phyloP scores from a whole-genome alignment of 2,888 invertebrate species.

The Tinea trinotella region DNA sequence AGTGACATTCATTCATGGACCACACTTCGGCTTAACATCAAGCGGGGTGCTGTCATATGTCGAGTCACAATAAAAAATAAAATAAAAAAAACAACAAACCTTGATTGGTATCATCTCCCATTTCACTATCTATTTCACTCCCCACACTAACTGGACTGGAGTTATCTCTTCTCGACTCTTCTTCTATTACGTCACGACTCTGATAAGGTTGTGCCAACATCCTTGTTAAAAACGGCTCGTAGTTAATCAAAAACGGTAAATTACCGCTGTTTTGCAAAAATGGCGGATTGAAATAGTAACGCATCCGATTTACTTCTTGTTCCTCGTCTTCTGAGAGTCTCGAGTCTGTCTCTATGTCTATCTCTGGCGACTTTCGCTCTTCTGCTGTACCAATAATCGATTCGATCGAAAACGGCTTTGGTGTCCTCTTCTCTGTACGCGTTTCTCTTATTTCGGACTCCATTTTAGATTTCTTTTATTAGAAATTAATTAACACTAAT shows the following conservation, averaged over 20 bases:
- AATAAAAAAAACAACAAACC: slow-evolving; percentile 33
- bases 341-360: slow-evolving; percentile 57
- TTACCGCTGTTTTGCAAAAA: slow-evolving; percentile 57
- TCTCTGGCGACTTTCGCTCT: slow-evolving; percentile 59
- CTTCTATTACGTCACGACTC: slow-evolving; percentile 31
- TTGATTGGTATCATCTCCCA: slow-evolving; percentile 53
- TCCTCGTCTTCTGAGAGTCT: slow-evolving; percentile 60
- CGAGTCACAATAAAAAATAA: too few species aligned
- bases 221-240: slow-evolving; percentile 52
- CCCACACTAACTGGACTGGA: slow-evolving; percentile 60
- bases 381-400: slow-evolving; percentile 60
- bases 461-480: slow-evolving; percentile 30
- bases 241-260: slow-evolving; percentile 60
- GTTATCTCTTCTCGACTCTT: slow-evolving; percentile 43
- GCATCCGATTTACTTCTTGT: slow-evolving; percentile 51
- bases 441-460: slow-evolving; percentile 49
- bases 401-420: slow-evolving; percentile 76
- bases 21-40: too few species aligned
- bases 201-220: slow-evolving; percentile 34
- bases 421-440: slow-evolving; percentile 55
- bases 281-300: slow-evolving; percentile 59
- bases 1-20: too few species aligned
- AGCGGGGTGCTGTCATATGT: too few species aligned
- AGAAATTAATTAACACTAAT: slow-evolving; percentile 6
- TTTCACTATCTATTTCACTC: slow-evolving; percentile 59